Percentiles rank a stretch among this genome's conserved stretches.
phyloP scores from a whole-genome alignment of 2,113 vertebrate species.

The Pandion haliaetus region DNA sequence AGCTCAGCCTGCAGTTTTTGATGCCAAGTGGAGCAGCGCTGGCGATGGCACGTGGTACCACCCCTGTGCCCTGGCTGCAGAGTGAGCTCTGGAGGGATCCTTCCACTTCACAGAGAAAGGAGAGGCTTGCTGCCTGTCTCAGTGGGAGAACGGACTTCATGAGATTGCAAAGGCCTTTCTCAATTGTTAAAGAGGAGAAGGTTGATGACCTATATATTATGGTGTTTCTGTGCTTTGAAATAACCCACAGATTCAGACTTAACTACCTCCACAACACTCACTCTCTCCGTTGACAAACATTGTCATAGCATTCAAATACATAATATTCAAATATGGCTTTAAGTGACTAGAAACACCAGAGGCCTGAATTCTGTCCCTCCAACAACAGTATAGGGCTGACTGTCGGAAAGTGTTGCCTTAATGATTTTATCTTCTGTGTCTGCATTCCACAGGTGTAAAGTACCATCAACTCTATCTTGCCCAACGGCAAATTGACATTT shows the following conservation, averaged over 20 bases:
- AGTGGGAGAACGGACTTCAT: not conserved
- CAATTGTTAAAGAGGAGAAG: not conserved
- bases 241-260: not conserved
- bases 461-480: not conserved
- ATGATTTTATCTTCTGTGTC: not conserved
- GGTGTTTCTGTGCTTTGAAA: not conserved
- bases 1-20: not conserved
- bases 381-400: not conserved
- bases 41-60: accelerated
- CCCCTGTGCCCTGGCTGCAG: accelerated
- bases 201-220: not conserved
- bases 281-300: not conserved
- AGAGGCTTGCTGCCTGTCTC: not conserved
- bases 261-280: not conserved
- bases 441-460: not conserved
- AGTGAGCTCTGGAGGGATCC: not conserved
- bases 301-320: not conserved
- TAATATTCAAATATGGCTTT: not conserved
- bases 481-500: not conserved
- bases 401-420: not conserved
- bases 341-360: not conserved
- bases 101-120: not conserved
- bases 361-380: not conserved
- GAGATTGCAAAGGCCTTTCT: not conserved
- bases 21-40: accelerated